These are phyloP conservation scores for Microtus montanus DNA, from an alignment of 2,113 vertebrate species.

Conservation along the genomic window DNA sequence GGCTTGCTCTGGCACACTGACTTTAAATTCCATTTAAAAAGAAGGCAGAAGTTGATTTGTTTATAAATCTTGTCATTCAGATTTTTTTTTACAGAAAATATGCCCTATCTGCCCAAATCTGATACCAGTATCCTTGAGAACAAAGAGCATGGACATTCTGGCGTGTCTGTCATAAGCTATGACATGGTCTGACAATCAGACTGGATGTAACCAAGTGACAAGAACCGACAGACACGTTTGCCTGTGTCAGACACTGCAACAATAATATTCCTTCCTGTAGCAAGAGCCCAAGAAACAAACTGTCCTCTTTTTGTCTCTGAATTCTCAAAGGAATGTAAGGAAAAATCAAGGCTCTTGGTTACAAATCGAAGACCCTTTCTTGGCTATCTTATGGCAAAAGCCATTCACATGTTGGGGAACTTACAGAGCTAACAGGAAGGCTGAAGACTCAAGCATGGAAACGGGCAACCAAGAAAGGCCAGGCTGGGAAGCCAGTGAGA, in stretches of 20 bases:
- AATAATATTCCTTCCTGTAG: background rate
- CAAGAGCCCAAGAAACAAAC: background rate
- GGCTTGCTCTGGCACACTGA: background rate
- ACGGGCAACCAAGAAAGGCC: background rate
- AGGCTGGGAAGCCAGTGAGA: background rate
- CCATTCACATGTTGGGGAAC: background rate
- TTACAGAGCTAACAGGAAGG: background rate
- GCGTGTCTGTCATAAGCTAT: background rate
- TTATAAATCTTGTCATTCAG: conserved; percentile 20
- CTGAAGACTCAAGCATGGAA: background rate
- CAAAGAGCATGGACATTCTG: background rate
- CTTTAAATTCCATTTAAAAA: conserved; percentile 25
- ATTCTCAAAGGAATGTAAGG: background rate
- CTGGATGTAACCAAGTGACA: background rate
- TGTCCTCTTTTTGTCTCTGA: background rate
- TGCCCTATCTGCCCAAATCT: background rate
- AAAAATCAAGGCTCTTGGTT: background rate
- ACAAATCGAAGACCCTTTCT: background rate
- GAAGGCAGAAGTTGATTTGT: background rate
- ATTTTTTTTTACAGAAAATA: background rate
- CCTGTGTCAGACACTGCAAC: background rate
- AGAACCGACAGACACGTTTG: background rate
- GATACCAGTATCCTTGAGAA: background rate
- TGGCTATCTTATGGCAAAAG: background rate
- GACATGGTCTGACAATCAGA: background rate